Evolutionary conservation across 2,797 vertebrate species (phyloP), one percentile per base, ranked within the genome.

Genomic region (Sebastes ruberrimus): DNA sequence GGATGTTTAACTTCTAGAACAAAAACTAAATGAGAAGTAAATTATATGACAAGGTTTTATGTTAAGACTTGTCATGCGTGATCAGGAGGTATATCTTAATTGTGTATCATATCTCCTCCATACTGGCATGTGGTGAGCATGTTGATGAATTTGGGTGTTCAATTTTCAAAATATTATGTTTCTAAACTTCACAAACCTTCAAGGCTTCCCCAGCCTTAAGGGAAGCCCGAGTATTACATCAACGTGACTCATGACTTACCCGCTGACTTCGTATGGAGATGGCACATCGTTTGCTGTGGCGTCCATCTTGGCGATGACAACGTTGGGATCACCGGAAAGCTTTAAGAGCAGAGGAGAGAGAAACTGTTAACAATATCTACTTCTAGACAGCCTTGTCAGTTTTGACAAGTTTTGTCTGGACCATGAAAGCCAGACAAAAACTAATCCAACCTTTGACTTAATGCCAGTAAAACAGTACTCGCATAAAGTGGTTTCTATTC

Each of bases 261-360:
- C 99, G 93, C 96, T 96, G 94, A 99, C 99, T 97, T 99, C 97
- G 80, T 99, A 99, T 0, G 96, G 96, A 83, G 97, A 96, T 80
- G 99, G 99, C 87, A 99, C 99, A 72, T 99, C 98, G 60, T 99
- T 99, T 86, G 98, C 98, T 81, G 99, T 99, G 78, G 99, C 98
- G 2, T 99, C 99, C 99, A 99, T 99, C 95, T 99, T 99, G 88
- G 99, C 98, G 82, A 99, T 96, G 75, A 99, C 38, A 3, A 99
- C 92, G 78, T 97, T 98, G 87, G 97, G 97, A 92, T 98, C 96
- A 79, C 89, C 85, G 60, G 94, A 91, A 46, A 99, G 95, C 99
- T 99, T 65, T 5, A 71, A 49, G 71, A 65, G 38, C 25, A 65
- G 56, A 74, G 11, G 9, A 52, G 49, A 52, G 46, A 70, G 18